Conservation (phyloP, 2,888 invertebrate species). For the Psococerastis gibbosa region DNA sequence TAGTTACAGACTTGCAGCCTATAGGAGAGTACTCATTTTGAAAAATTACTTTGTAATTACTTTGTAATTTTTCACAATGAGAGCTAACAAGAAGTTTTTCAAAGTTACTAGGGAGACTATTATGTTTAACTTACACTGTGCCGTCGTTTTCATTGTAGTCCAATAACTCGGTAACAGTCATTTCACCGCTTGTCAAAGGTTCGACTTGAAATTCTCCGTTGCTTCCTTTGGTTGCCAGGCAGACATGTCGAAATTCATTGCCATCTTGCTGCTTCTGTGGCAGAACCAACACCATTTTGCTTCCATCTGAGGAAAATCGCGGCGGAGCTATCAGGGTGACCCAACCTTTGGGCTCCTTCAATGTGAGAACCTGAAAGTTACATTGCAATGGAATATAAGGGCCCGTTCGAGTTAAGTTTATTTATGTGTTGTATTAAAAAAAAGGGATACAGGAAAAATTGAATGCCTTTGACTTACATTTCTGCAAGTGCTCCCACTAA, state of each 20-base stretch:
- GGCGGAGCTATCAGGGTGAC: slow-evolving; percentile 36
- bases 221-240: neutral
- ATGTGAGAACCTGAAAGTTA: slow-evolving; percentile 24
- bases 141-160: slow-evolving; percentile 40
- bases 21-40: no score
- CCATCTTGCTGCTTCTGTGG: neutral
- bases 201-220: slow-evolving; percentile 15
- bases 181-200: slow-evolving; percentile 36
- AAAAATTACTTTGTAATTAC: no score
- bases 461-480: slow-evolving; percentile 14
- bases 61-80: no score
- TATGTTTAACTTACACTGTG: slow-evolving; percentile 29
- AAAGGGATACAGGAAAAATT: no score
- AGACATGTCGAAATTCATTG: slow-evolving; percentile 4
- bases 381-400: no score
- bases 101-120: no score
- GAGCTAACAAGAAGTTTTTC: no score
- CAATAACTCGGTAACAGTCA: slow-evolving; percentile 36
- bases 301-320: slow-evolving; percentile 25
- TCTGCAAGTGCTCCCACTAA: slow-evolving; percentile 18
- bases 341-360: slow-evolving; percentile 50
- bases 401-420: no score
- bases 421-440: neutral
- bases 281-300: slow-evolving; percentile 7
- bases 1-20: no score